Percentiles rank a stretch among this genome's conserved stretches.
phyloP scores from a whole-genome alignment of 2,888 invertebrate species.

The Caenorhabditis becei region DNA sequence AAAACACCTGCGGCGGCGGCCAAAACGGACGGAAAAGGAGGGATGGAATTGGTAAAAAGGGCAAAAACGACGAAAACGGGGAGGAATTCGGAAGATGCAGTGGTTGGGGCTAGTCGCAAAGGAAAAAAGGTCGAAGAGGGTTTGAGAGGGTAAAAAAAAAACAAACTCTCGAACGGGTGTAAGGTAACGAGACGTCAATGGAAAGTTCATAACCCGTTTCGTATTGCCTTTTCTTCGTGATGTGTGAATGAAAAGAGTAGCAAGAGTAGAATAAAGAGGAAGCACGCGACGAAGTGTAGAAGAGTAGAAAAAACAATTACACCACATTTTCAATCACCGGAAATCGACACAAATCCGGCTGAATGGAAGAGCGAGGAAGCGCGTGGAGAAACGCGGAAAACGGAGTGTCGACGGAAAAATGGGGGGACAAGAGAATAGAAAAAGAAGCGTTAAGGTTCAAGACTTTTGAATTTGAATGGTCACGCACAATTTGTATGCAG shows the following conservation, averaged over 20 bases:
- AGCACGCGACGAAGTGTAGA: slow-evolving; percentile 11
- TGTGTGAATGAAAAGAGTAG: slow-evolving; percentile 12
- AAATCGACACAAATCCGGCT: slow-evolving; percentile 52
- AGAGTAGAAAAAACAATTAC: slow-evolving; percentile 50
- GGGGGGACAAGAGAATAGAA: background rate
- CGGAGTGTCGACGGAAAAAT: slow-evolving; percentile 2
- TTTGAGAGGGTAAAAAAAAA: background rate
- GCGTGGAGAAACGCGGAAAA: slow-evolving; percentile 7
- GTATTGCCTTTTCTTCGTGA: slow-evolving; percentile 20
- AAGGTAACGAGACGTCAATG: slow-evolving; percentile 29
- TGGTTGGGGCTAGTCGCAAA: background rate
- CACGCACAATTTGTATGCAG: slow-evolving; percentile 56
- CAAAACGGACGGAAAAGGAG: slow-evolving; percentile 2
- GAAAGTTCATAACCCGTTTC: slow-evolving; percentile 34
- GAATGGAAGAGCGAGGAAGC: slow-evolving; percentile 18
- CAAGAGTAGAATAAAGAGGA: slow-evolving; percentile 14
- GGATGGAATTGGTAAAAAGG: background rate
- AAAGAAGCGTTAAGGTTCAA: slow-evolving; percentile 29
- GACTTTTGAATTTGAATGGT: slow-evolving; percentile 40
- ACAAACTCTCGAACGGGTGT: background rate
- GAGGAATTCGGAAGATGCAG: background rate
- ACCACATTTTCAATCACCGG: slow-evolving; percentile 59
- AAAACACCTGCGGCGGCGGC: slow-evolving; percentile 49
- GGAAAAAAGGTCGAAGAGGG: slow-evolving; percentile 1
- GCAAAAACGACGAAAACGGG: slow-evolving; percentile 7